phyloP scores from a whole-genome alignment of 2,888 invertebrate species.

The Tipula lateralis region DNA sequence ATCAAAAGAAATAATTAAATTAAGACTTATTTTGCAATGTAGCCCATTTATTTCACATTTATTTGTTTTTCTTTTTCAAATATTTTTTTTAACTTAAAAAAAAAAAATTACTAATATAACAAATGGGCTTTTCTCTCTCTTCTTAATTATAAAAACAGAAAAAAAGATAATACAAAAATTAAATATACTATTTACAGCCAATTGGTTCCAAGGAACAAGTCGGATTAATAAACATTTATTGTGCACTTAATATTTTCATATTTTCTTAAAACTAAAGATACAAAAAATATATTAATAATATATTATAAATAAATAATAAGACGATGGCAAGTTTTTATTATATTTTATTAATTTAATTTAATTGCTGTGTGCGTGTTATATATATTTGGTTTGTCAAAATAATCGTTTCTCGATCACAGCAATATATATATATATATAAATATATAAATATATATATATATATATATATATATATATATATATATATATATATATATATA shows the following conservation, averaged over 20 bases:
- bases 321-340: background rate
- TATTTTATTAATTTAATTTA: background rate
- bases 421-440: conserved; percentile 29
- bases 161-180: background rate
- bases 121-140: conserved; percentile 26
- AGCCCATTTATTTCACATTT: background rate
- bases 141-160: conserved; percentile 4
- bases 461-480: conserved; percentile 31
- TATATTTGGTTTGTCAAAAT: background rate
- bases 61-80: background rate
- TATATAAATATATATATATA: conserved; percentile 29
- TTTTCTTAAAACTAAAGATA: conserved; percentile 3
- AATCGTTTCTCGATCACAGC: background rate
- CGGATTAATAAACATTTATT: conserved; percentile 39
- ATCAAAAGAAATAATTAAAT: background rate
- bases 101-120: background rate
- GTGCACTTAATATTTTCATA: conserved; percentile 36
- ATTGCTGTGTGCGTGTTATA: background rate
- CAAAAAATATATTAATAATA: background rate
- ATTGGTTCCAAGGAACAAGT: conserved; percentile 42
- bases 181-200: conserved; percentile 35
- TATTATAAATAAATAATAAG: conserved; percentile 27
- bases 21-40: background rate
- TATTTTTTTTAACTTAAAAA: conserved; percentile 2
- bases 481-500: conserved; percentile 28